Conservation (phyloP, 2,888 invertebrate genomes). For the Diachrysia chrysitis region DNA sequence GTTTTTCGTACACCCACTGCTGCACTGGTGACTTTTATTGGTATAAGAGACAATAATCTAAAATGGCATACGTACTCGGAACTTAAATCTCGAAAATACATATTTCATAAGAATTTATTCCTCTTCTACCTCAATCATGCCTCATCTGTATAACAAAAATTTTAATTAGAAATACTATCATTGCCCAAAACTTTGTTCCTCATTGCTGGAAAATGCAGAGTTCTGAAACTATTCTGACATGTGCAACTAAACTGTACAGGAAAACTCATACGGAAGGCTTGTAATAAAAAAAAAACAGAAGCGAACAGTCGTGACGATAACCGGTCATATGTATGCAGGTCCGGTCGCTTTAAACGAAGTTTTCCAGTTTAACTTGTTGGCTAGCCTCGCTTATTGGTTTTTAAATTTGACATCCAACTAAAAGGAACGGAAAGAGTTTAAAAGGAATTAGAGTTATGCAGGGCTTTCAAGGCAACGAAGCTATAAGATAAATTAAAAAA, state of each 20-base stretch:
- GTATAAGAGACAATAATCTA: too few relatives aligned
- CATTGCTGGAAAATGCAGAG: too few relatives aligned
- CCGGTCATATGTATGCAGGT: not conserved
- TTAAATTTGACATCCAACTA: conserved; percentile 41
- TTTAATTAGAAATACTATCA: not conserved
- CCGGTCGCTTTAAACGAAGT: conserved; percentile 12
- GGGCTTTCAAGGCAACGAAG: conserved; percentile 31
- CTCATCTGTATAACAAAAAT: not conserved
- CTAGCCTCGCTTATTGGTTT: conserved; percentile 39
- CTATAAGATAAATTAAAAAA: conserved; percentile 37
- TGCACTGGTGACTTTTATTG: not conserved
- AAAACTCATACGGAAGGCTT: not conserved
- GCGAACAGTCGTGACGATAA: not conserved
- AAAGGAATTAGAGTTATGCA: conserved; percentile 43
- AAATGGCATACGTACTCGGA: too few relatives aligned
- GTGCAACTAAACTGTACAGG: not conserved
- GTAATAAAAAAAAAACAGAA: not conserved
- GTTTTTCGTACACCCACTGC: not conserved
- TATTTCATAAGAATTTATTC: too few relatives aligned
- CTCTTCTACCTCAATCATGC: not conserved
- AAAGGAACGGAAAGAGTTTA: conserved; percentile 32
- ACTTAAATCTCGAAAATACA: too few relatives aligned
- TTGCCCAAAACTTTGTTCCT: not conserved
- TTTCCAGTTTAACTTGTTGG: conserved; percentile 23
- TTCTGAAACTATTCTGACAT: not conserved